phyloP scores from a whole-genome alignment of 2,113 vertebrate species.

The Odobenus rosmarus region DNA sequence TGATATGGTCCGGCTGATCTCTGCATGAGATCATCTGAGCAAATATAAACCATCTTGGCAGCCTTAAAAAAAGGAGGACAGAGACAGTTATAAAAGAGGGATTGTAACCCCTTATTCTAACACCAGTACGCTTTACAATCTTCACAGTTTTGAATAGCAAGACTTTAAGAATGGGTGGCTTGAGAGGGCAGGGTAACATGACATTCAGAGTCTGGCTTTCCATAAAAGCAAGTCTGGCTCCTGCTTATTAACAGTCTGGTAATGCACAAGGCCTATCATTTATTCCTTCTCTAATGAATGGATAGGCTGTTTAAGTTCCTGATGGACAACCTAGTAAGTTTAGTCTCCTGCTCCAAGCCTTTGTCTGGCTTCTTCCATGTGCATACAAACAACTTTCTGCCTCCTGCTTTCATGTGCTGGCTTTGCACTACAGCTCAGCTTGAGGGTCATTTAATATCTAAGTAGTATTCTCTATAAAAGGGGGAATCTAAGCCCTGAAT shows the following conservation, averaged over 20 bases:
- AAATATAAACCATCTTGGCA: background rate
- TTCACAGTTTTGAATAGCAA: background rate
- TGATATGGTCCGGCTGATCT: background rate
- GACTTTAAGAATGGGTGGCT: background rate
- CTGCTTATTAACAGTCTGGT: slow-evolving; percentile 64
- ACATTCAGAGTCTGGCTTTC: slow-evolving; percentile 34
- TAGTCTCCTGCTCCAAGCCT: slow-evolving; percentile 11
- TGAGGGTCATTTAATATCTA: background rate
- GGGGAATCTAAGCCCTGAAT: background rate
- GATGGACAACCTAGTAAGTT: slow-evolving; percentile 66
- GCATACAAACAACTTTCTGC: slow-evolving; percentile 36
- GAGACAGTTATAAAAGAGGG: background rate
- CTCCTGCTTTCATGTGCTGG: background rate
- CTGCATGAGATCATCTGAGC: background rate
- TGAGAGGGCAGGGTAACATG: slow-evolving; percentile 23
- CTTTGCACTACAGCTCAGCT: slow-evolving; percentile 28
- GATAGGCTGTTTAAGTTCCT: slow-evolving; percentile 72
- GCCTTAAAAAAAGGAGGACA: background rate
- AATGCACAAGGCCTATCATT: slow-evolving; percentile 65
- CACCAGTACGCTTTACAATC: background rate
- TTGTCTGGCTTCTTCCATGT: slow-evolving; percentile 35
- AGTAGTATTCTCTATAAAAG: background rate
- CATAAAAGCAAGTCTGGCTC: slow-evolving; percentile 35
- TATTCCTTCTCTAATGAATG: slow-evolving; percentile 67
- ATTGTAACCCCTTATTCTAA: background rate